Conservation (phyloP, 2,888 invertebrate species). For the Cantharis nigra region DNA sequence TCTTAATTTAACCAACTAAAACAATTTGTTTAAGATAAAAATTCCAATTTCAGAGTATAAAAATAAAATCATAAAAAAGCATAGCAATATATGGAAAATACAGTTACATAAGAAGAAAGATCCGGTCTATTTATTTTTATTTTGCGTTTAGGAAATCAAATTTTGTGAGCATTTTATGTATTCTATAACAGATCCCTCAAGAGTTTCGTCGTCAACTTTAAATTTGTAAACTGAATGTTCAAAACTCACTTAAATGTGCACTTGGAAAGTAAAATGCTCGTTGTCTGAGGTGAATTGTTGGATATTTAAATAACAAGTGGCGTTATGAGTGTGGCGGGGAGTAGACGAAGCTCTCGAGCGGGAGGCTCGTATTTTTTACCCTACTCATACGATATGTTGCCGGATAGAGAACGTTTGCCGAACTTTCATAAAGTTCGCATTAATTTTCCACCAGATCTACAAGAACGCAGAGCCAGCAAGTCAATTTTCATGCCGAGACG, state of each 20-base stretch:
- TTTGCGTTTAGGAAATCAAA: neutral
- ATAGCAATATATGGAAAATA: no score
- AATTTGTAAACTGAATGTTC: neutral
- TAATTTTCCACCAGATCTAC: conserved; percentile 67
- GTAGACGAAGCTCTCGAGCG: conserved; percentile 43
- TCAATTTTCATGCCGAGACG: conserved; percentile 56
- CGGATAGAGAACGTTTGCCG: conserved; percentile 49
- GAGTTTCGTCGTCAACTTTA: neutral
- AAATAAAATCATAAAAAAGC: no score
- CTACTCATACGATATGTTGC: conserved; percentile 57
- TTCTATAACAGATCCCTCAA: neutral
- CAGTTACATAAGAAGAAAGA: no score
- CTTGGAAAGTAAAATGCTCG: neutral
- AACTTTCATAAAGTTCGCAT: conserved; percentile 62
- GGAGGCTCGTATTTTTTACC: conserved; percentile 35
- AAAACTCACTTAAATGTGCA: neutral
- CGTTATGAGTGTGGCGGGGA: conserved; percentile 35
- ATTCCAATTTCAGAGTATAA: no score
- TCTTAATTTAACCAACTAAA: no score
- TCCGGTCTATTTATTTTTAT: neutral
- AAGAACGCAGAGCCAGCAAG: conserved; percentile 56
- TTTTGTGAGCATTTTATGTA: neutral
- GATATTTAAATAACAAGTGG: neutral
- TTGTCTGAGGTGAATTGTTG: neutral
- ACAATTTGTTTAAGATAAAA: no score